Base-by-base conservation (phyloP, 2,888 invertebrate genomes). In the Lordiphosa andalusiaca region DNA sequence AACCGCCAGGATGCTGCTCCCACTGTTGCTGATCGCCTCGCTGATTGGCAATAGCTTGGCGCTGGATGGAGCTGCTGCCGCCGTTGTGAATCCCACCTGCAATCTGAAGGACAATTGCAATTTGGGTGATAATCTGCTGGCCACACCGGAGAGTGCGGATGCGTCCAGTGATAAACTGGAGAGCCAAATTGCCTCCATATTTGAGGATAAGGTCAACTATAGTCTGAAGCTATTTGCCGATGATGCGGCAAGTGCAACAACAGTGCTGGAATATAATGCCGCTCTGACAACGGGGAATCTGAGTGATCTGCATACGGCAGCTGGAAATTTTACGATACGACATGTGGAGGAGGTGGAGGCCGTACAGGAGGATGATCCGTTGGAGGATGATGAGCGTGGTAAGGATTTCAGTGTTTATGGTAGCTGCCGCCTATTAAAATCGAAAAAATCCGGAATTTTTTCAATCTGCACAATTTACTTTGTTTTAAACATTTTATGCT, bases 191-290 rank as follows among this genome's bases (percentile, higher is more conserved):
- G 73, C 87, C 3, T 87, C 88, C 23, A 81, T 88, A 33, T 88
- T 88, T 50, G 89, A 88, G 72, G 88, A 88, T 67, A 88, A 88
- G 66, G 88, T 88, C 16, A 88, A 88, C 35, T 88, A 88, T 13
- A 88, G 88, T 30, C 61, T 88, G 10, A 86, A 88, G 53, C 42
- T 88, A 40, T 88, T 87, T 53, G 86, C 83, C 41, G 87, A 88
- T 44, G 87, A 88, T 47, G 69, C 69, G 4, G 50, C 55, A 12
- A 62, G 74, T 9, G 65, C 62, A 1, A 72, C 78, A n/a, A 67
- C 62, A 0, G 70, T 84, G 46, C 59, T 76, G 39, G 82, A 78
- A 37, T 58, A 72, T 55, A 52, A 36, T 59, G 40, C 70, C 53
- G 67, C 53, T 2, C 42, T 68, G 39, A 44, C 67, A 39, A 58